Evolutionary conservation across 2,113 vertebrate species (phyloP).

Genomic region (Recurvirostra avosetta): DNA sequence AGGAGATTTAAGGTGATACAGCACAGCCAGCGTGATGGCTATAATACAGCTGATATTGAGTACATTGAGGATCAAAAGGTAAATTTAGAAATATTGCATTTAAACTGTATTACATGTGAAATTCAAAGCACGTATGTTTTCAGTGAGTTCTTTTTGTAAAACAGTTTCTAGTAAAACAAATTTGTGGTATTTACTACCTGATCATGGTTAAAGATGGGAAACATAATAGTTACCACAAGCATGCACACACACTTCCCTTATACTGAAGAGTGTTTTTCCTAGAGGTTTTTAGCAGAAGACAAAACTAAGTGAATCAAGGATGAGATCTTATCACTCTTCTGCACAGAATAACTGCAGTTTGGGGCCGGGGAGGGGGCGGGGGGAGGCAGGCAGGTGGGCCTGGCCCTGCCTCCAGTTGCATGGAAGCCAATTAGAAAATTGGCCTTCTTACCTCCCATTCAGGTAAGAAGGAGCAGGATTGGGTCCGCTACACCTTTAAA

Average conservation of each 20-base stretch:
- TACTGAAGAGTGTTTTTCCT: background rate
- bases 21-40: conserved; percentile 80
- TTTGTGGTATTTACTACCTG: background rate
- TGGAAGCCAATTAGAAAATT: background rate
- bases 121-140: background rate
- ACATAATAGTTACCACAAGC: background rate
- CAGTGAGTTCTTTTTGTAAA: background rate
- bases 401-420: background rate
- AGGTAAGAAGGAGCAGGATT: background rate
- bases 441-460: too few species aligned
- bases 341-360: background rate
- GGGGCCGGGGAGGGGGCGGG: too few species aligned
- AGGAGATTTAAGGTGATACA: conserved; percentile 80
- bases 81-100: background rate
- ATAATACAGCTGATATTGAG: conserved; percentile 82
- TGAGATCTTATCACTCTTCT: background rate
- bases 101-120: background rate
- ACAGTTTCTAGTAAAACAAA: background rate
- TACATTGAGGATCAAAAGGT: conserved; percentile 83
- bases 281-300: background rate
- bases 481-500: background rate
- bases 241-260: background rate
- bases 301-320: background rate
- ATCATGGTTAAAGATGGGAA: background rate
- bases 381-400: too few species aligned